Evolutionary conservation across 2,888 invertebrate genomes (phyloP).

Genomic region (Yponomeuta cagnagella): DNA sequence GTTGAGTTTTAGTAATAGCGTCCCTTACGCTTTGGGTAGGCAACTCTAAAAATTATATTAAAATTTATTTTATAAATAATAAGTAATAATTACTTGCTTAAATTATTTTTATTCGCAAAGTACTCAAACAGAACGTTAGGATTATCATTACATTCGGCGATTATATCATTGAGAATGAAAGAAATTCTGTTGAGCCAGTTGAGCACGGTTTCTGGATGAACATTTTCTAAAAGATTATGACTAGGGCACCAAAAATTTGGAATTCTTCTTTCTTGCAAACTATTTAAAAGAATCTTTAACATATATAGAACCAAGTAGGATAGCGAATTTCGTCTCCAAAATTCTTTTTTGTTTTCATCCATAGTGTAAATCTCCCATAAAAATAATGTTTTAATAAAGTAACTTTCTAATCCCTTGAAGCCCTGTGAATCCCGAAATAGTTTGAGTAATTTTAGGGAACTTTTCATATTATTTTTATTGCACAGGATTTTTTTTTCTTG

Average conservation of each 20-base stretch:
- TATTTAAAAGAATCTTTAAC: conserved; percentile 39
- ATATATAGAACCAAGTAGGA: conserved; percentile 42
- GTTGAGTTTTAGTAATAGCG: too few species aligned
- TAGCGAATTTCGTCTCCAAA: conserved; percentile 43
- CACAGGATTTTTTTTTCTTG: conserved; percentile 43
- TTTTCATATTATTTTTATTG: conserved; percentile 46
- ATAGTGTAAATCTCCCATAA: conserved; percentile 37
- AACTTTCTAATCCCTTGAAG: conserved; percentile 48
- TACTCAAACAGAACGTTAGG: conserved; percentile 25
- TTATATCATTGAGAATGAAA: conserved; percentile 36
- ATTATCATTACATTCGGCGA: conserved; percentile 24
- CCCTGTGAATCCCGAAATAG: conserved; percentile 46
- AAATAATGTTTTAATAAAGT: conserved; percentile 52
- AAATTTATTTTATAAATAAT: too few species aligned
- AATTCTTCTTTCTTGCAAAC: conserved; percentile 33
- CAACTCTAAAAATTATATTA: too few species aligned
- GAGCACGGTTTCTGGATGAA: conserved; percentile 38
- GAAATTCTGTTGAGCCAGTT: conserved; percentile 44
- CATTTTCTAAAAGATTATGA: conserved; percentile 43
- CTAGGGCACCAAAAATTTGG: conserved; percentile 48
- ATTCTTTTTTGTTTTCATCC: conserved; percentile 25
- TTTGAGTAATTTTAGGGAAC: conserved; percentile 43
- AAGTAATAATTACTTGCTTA: too few species aligned
- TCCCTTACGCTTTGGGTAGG: too few species aligned
- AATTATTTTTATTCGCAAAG: background rate